Conservation (phyloP, 1,140 invertebrate species). For the Drosophila melanogaster region Release_6_plus_ISO1_MT NC_004354.4:6808001-6808500, state of each 20-base stretch:
- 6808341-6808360: slow-evolving; percentile 51
- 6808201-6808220: slow-evolving; percentile 87
- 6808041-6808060: slow-evolving; percentile 82
- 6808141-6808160: slow-evolving; percentile 79
- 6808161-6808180: slow-evolving; percentile 56
- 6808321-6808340: slow-evolving; percentile 86
- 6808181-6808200: slow-evolving; percentile 65
- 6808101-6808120: slow-evolving; percentile 70
- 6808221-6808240: slow-evolving; percentile 89
- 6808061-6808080: slow-evolving; percentile 77
- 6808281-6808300: slow-evolving; percentile 72
- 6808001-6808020: slow-evolving; percentile 40
- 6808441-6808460: neutral
- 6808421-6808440: neutral
- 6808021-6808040: slow-evolving; percentile 74
- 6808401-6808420: neutral
- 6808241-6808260: slow-evolving; percentile 88
- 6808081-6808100: slow-evolving; percentile 10
- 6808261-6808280: slow-evolving; percentile 50
- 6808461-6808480: neutral
- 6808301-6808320: slow-evolving; percentile 90
- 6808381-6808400: slow-evolving; percentile 1
- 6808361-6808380: neutral
- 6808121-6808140: slow-evolving; percentile 72
- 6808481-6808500: neutral